A percentile compares a stretch with the other conserved stretches of the same genome.
Conservation (phyloP, 1,140 invertebrate species). For the Drosophila kepulauana region DNA sequence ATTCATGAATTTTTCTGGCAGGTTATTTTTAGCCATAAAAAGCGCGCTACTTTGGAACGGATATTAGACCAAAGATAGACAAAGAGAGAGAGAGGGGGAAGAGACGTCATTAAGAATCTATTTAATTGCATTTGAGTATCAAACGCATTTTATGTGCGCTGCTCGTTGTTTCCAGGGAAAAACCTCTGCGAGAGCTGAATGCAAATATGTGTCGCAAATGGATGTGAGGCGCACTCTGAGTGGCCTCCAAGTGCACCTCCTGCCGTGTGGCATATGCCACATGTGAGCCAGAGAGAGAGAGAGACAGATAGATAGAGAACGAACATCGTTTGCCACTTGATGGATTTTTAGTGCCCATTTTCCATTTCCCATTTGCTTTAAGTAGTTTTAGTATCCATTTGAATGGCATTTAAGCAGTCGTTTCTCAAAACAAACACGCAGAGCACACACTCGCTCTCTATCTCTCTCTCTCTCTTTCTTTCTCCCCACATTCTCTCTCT, state of each 20-base stretch:
- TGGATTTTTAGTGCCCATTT: slow-evolving; percentile 68
- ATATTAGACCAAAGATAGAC: too few relatives aligned
- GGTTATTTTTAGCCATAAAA: too few relatives aligned
- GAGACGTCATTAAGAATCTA: neutral
- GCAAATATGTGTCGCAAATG: slow-evolving; percentile 24
- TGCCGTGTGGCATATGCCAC: slow-evolving; percentile 20
- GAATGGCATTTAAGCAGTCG: slow-evolving; percentile 68
- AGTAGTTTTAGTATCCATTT: slow-evolving; percentile 77
- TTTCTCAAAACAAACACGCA: slow-evolving; percentile 48
- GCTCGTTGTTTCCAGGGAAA: neutral
- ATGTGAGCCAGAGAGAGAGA: neutral
- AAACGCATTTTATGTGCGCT: neutral
- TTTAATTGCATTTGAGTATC: neutral
- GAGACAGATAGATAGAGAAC: neutral
- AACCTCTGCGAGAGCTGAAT: neutral
- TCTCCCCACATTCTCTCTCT: neutral
- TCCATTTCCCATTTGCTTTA: slow-evolving; percentile 52
- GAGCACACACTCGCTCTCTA: slow-evolving; percentile 1
- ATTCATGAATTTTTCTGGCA: too few relatives aligned
- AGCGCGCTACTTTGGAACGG: too few relatives aligned
- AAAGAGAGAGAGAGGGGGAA: too few relatives aligned
- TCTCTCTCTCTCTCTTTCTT: neutral
- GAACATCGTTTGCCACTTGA: slow-evolving; percentile 54
- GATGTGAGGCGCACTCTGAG: slow-evolving; percentile 1
- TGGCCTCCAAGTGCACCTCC: slow-evolving; percentile 21